Evolutionary conservation across 2,888 invertebrate species (phyloP), one percentile per base, ranked within the genome.

Genomic region (Tachina grossa): DNA sequence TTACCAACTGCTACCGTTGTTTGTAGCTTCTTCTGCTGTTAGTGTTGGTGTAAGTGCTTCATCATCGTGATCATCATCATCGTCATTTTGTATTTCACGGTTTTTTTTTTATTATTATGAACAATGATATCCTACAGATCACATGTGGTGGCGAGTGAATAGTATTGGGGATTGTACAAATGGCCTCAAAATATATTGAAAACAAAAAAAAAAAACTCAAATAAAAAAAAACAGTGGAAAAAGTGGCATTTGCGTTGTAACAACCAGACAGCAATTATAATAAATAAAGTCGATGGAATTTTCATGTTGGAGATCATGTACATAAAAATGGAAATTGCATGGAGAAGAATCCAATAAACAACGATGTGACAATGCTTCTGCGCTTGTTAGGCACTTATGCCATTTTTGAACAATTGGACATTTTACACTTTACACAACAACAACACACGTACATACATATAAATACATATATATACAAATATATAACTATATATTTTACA

Each of bases 381-480:
- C 87, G 88, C 88, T 89, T 88, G 90, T 89, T 89, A 89, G 89
- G 88, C 89, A 89, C 89, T 90, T 90, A 90, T 89, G 88, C 89
- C 89, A 89, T 89, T 89, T 89, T 88, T 88, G 89, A 89, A 88
- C 88, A 88, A 89, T 88, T 88, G 89, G 85, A 87, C 87, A 87
- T 87, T 88, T 87, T 86, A 85, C 87, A 87, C 87, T 87, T 86
- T 83, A 86, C 84, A 86, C 84, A 86, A 68, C 51, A 71, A 57
- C 47, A 45, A 31, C 61, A 75, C 14, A 31, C 22, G 14, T 9
- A 49, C 19, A 39, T n/a, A 31, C 31, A 49, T 8, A 61, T 14
- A n/a, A n/a, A 13, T 16, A 13, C 14, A 9, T 72, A 16, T n/a
- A n/a, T 9, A 31, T 3, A 31, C 31, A 31, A 31, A 14, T 16